Evolutionary conservation across 2,888 invertebrate genomes (phyloP), one percentile per base, ranked within the genome.

Genomic region (Trypoxylon attenuatum): DNA sequence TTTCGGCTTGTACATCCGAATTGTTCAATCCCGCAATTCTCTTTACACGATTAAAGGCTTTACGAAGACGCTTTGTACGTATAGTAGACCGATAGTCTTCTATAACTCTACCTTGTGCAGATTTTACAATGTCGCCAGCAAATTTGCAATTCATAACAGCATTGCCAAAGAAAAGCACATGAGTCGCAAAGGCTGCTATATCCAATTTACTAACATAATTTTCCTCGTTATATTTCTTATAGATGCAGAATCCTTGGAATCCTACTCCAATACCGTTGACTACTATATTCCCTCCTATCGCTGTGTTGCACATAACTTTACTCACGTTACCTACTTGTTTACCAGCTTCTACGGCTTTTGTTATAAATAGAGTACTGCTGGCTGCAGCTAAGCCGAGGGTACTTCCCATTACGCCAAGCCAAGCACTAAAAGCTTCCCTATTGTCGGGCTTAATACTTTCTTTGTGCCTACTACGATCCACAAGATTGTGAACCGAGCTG

Each of bases 141-240:
- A 77, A 56, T 57, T 70, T 73, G 0, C 69, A n/a, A 5, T 74
- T 81, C 0, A 83, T 16, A n/a, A 81, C 62, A 5, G 78, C 50
- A 19, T 81, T 79, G 3, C 73, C 64, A 13, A 84, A 77, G 39
- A 84, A 81, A 15, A 84, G 65, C 0, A 81, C 8, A 13, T 82
- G 80, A 0, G 76, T 59, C 0, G 57, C 27, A 2, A 85, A 63
- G 16, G 71, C 52, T 1, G 76, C 23, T 1, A 75, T 22, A 5
- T 83, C 78, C 5, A 29, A 18, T 0, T 39, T 0, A 2, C 67
- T 67, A 8, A 79, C 4, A 2, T 53, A 29, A 1, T 55, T 52
- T 0, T 29, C 56, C 5, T 70, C 58, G 2, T 16, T 23, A 15
- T 58, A 73, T 8, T 71, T 76, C 1, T 63, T 45, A 39, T 73